Base-by-base conservation (phyloP, 2,888 invertebrate genomes). In the Loripinus fragilis region DNA sequence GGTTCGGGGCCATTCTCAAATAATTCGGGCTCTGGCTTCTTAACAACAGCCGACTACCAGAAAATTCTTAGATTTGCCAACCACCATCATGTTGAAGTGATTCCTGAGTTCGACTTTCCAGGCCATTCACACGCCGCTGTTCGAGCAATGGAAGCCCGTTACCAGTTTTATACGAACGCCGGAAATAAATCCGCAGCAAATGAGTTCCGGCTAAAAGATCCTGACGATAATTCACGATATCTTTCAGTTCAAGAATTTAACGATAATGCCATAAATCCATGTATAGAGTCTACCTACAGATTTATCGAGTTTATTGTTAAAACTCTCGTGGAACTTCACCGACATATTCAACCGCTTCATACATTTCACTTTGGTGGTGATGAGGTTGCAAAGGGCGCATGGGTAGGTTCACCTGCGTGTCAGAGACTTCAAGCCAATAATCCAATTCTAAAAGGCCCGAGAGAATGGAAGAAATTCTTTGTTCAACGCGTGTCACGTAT, bases 31-130 rank as follows among this genome's bases (percentile, higher is more conserved):
- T 10, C 35, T n/a, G 90, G 90, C 5, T 90, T 76, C 85, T 90
- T 88, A 71, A 85, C 90, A 0, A 76, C 81, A 15, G 74, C 78
- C 0, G 90, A 92, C n/a, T 92, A 91, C 81, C 74, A 78, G 60
- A 86, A 89, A 15, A 90, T 92, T 28, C 85, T 92, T 30, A 52
- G 64, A 33, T 86, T 87, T 76, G 92, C 92, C 71, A 80, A 80
- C 2, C 74, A 71, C 0, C 85, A 81, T 12, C 87, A 91, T 74
- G 88, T 92, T 42, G 78, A 86, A 76, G 88, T 91, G 23, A 86
- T 90, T 25, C 92, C 92, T 7, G 92, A 91, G 77, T 78, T 92
- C 28, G 91, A 91, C 68, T 87, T 90, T 88, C 92, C 92, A 0
- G 90, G 90, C 8, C 91, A 91, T 73, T 76, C 82, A 10, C 88